These are phyloP conservation scores for Kryptolebias ocellatus DNA, from an alignment of 2,797 vertebrate species.

Conservation along the genomic window DNA sequence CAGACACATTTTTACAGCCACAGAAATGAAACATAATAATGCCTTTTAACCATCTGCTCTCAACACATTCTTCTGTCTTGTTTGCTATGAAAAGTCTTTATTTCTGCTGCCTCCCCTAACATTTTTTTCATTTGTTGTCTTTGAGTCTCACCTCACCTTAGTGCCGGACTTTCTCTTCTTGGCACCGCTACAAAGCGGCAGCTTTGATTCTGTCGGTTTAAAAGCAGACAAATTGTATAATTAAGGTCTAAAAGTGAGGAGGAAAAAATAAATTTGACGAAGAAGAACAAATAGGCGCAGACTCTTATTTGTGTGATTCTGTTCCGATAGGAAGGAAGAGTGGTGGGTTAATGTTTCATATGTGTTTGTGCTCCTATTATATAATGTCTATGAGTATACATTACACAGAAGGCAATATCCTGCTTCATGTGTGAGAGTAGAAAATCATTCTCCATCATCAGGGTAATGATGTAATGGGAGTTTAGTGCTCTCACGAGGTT, in stretches of 20 bases:
- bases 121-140: conserved; percentile 51
- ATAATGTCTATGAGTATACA: conserved; percentile 11
- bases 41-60: conserved; percentile 26
- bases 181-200: conserved; percentile 14
- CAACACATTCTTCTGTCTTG: conserved; percentile 27
- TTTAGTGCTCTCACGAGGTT: conserved; percentile 14
- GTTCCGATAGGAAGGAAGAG: not conserved
- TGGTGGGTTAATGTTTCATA: conserved; percentile 9
- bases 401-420: conserved; percentile 27
- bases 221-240: not conserved
- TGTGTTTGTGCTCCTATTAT: conserved; percentile 8
- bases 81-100: conserved; percentile 27
- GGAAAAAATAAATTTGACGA: not conserved
- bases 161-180: conserved; percentile 22
- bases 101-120: conserved; percentile 29
- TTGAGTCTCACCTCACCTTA: conserved; percentile 39
- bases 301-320: not conserved
- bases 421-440: conserved; percentile 44
- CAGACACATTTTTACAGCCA: conserved; percentile 21
- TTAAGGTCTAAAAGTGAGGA: not conserved
- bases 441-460: conserved; percentile 37
- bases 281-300: not conserved
- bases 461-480: conserved; percentile 39
- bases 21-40: conserved; percentile 32
- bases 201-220: conserved; percentile 18